phyloP scores from a whole-genome alignment of 2,888 invertebrate genomes.

The Sthenelais limicola region DNA sequence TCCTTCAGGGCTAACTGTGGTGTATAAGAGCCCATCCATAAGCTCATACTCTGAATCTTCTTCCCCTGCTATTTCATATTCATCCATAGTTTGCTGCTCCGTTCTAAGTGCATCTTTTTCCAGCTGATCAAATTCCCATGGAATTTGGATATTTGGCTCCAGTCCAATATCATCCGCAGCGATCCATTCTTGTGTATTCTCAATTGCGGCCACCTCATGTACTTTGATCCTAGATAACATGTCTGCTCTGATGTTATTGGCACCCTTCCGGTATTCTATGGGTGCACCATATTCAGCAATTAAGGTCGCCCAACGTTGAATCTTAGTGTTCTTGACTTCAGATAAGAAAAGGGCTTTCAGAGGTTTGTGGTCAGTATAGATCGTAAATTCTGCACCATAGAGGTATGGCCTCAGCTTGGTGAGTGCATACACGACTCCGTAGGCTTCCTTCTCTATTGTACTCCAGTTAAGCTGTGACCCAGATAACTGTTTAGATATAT shows the following conservation, averaged over 20 bases:
- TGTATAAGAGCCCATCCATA: neutral
- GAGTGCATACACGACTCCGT: conserved; percentile 30
- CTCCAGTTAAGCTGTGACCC: neutral
- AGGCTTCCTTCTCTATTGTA: conserved; percentile 25
- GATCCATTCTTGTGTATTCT: neutral
- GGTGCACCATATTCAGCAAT: conserved; percentile 27
- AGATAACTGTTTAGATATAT: conserved; percentile 16
- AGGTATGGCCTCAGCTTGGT: conserved; percentile 34
- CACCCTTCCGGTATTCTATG: conserved; percentile 9
- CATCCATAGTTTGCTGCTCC: neutral
- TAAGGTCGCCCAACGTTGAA: conserved; percentile 29
- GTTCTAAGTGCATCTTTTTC: neutral
- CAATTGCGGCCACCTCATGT: too few species aligned
- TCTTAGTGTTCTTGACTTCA: conserved; percentile 19
- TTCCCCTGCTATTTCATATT: neutral
- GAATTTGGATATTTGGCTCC: too few species aligned
- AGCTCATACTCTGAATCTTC: neutral
- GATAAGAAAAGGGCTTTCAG: conserved; percentile 34
- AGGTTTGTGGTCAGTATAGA: conserved; percentile 34
- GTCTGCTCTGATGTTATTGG: conserved; percentile 18
- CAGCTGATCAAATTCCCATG: neutral
- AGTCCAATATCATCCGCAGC: too few species aligned
- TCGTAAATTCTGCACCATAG: conserved; percentile 22
- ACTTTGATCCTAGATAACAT: conserved; percentile 14
- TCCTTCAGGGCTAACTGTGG: neutral